phyloP scores from a whole-genome alignment of 92 coral and sea anemone species.

The Hydrozoanthus gracilis region DNA sequence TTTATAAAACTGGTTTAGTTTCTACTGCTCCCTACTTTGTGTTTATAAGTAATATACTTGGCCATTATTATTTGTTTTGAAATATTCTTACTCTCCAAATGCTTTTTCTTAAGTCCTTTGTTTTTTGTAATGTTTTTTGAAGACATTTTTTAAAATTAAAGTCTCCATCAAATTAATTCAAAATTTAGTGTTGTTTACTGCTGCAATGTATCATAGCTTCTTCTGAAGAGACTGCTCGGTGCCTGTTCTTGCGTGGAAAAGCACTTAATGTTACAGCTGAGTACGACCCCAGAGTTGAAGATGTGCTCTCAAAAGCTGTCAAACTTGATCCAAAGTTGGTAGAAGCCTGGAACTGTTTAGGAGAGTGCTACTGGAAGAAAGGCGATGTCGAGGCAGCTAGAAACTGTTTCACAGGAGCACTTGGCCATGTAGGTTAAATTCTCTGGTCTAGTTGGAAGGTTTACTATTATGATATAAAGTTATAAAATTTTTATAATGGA shows the following conservation, averaged over 20 bases:
- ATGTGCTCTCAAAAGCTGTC: constrained; percentile 93
- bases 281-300: constrained; percentile 87
- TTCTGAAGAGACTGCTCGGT: constrained; percentile 80
- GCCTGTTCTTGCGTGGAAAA: constrained; percentile 89
- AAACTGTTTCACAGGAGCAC: constrained; percentile 95
- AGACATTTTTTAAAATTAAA: too few relatives aligned
- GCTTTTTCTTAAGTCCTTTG: too few relatives aligned
- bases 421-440: constrained; percentile 79
- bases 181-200: too few relatives aligned
- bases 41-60: too few relatives aligned
- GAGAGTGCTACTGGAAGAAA: constrained; percentile 97
- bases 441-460: too few relatives aligned
- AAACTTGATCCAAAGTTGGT: constrained; percentile 91
- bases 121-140: neutral
- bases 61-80: too few relatives aligned
- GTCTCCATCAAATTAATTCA: neutral
- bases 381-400: constrained; percentile 93
- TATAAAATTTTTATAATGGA: too few relatives aligned
- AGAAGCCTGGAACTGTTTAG: constrained; percentile 97
- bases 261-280: constrained; percentile 88
- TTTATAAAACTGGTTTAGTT: too few relatives aligned
- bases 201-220: constrained; percentile 55
- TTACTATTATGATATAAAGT: too few relatives aligned
- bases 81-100: too few relatives aligned
- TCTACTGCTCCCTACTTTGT: too few relatives aligned